Evolutionary conservation across 2,797 vertebrate genomes (phyloP).

Genomic region (Aplochiton taeniatus): DNA sequence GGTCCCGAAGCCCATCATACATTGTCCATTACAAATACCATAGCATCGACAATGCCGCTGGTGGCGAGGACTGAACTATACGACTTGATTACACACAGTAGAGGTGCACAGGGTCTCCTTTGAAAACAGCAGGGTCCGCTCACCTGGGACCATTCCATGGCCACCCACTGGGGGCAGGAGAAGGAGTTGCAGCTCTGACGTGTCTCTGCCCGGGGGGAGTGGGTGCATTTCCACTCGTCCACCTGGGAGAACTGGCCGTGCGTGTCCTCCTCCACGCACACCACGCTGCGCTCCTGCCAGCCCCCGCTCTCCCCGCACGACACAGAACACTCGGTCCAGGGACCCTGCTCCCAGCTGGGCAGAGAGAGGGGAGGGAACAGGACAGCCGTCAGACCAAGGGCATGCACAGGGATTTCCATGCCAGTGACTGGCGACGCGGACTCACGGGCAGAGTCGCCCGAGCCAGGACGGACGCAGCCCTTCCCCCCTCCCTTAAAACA

Average conservation of each 20-base stretch:
- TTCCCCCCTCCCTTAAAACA: no score
- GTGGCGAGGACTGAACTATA: no score
- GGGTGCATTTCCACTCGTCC: slow-evolving; percentile 94
- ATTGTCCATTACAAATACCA: no score
- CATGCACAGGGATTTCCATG: not conserved
- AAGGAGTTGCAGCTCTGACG: slow-evolving; percentile 87
- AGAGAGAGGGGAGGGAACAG: slow-evolving; percentile 12
- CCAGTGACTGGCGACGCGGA: not conserved
- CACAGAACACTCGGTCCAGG: slow-evolving; percentile 90
- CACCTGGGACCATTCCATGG: slow-evolving; percentile 97
- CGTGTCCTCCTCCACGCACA: slow-evolving; percentile 89
- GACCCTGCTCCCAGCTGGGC: slow-evolving; percentile 90
- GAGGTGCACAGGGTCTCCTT: no score
- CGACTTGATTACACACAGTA: no score
- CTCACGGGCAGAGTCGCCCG: no score
- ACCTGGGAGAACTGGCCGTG: slow-evolving; percentile 84
- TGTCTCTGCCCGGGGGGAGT: slow-evolving; percentile 81
- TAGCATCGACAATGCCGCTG: no score
- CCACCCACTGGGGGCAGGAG: slow-evolving; percentile 89
- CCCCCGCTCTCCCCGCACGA: slow-evolving; percentile 86
- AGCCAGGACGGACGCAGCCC: no score
- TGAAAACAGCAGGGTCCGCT: slow-evolving; percentile 32
- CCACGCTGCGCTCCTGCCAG: slow-evolving; percentile 85
- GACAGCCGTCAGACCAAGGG: not conserved
- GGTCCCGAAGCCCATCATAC: no score